Evolutionary conservation across 2,113 vertebrate species (phyloP).

Genomic region (Heliornis fulica): DNA sequence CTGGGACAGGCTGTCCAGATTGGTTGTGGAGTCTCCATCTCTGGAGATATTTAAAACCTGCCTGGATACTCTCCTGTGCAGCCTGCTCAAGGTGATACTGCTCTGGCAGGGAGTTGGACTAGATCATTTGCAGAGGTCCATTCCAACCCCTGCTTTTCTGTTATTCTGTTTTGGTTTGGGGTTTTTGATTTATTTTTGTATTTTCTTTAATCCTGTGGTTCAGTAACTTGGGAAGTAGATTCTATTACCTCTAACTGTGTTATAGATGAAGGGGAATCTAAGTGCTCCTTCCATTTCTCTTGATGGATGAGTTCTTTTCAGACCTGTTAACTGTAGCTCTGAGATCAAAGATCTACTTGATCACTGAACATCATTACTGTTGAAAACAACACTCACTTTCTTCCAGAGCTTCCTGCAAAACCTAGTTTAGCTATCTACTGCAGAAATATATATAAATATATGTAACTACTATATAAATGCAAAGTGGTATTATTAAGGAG

Average conservation of each 20-base stretch:
- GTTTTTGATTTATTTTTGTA: background rate
- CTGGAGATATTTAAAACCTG: too few relatives aligned
- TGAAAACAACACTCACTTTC: background rate
- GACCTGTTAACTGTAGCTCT: background rate
- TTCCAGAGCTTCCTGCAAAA: background rate
- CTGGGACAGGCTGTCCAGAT: too few relatives aligned
- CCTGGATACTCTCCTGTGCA: too few relatives aligned
- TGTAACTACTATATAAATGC: background rate
- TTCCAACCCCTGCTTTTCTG: too few relatives aligned
- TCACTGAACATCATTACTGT: background rate
- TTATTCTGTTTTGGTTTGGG: too few relatives aligned
- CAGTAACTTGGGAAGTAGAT: background rate
- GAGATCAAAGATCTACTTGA: background rate
- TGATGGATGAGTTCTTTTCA: background rate
- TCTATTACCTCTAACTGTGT: background rate
- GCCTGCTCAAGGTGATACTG: too few relatives aligned
- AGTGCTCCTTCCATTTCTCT: background rate
- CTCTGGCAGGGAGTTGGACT: too few relatives aligned
- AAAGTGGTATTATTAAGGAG: conserved; percentile 21
- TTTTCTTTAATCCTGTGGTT: background rate
- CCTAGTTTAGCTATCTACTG: background rate
- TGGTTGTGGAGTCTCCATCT: too few relatives aligned
- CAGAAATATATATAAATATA: background rate
- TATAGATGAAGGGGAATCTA: background rate
- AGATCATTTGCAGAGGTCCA: too few relatives aligned